Conservation (phyloP, 2,113 vertebrate genomes). For the Rhynchomys soricoides region DNA sequence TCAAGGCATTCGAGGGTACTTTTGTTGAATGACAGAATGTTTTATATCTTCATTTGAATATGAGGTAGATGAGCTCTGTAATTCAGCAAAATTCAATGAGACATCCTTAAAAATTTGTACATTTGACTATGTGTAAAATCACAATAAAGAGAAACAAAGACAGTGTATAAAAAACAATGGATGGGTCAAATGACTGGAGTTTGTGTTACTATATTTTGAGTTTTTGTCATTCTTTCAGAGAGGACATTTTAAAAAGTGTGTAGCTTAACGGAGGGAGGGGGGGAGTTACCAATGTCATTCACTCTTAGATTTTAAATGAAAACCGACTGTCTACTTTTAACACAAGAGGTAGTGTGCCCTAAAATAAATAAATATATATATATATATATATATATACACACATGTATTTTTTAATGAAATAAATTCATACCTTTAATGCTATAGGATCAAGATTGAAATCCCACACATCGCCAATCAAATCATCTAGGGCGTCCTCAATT, state of each 20-base stretch:
- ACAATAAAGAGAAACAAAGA: slow-evolving; percentile 28
- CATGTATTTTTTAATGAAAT: slow-evolving; percentile 22
- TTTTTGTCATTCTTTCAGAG: slow-evolving; percentile 26
- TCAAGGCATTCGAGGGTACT: background rate
- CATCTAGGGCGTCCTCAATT: slow-evolving; percentile 96
- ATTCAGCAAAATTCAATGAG: background rate
- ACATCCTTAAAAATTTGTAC: background rate
- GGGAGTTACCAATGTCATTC: background rate
- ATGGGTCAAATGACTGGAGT: background rate
- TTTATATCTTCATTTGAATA: background rate
- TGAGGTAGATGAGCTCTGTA: background rate
- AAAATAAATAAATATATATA: background rate
- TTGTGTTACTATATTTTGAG: background rate
- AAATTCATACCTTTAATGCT: slow-evolving; percentile 91
- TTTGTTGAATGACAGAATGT: slow-evolving; percentile 8
- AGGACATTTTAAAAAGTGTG: background rate
- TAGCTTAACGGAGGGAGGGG: background rate
- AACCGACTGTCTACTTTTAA: background rate
- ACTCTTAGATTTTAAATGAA: background rate
- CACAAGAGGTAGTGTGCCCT: background rate
- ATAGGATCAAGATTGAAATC: slow-evolving; percentile 98
- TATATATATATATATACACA: too few species aligned
- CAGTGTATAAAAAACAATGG: slow-evolving; percentile 18
- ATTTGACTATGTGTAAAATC: slow-evolving; percentile 25
- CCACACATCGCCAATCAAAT: slow-evolving; percentile 97